phyloP scores from a whole-genome alignment of 2,113 vertebrate species.

The Saguinus midas region DNA sequence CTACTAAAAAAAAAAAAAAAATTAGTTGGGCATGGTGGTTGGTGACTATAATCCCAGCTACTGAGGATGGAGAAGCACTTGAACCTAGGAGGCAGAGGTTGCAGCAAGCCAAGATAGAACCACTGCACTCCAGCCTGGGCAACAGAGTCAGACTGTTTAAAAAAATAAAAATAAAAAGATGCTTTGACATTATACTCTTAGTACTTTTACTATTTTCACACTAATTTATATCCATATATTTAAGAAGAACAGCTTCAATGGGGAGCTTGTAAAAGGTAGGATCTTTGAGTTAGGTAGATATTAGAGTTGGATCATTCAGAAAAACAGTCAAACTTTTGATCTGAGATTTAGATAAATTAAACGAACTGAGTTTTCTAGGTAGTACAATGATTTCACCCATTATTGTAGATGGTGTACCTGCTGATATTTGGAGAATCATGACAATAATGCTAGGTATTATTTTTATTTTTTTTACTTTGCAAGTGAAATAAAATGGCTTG shows the following conservation, averaged over 20 bases:
- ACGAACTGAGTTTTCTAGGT: neutral
- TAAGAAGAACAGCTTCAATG: neutral
- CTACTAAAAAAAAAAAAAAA: too few relatives aligned
- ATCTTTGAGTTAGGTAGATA: neutral
- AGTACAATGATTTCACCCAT: neutral
- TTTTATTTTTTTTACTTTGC: conserved; percentile 42
- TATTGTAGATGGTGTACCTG: neutral
- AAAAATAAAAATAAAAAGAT: too few relatives aligned
- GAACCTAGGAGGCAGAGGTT: too few relatives aligned
- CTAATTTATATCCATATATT: neutral
- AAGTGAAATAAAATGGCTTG: conserved; percentile 15
- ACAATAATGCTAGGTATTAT: conserved; percentile 1
- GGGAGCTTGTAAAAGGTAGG: neutral
- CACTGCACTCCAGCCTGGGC: too few relatives aligned
- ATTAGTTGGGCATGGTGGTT: too few relatives aligned
- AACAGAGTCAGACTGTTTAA: too few relatives aligned
- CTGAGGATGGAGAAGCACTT: too few relatives aligned
- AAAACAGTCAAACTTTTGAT: neutral
- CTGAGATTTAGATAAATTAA: neutral
- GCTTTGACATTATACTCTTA: neutral
- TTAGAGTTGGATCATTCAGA: neutral
- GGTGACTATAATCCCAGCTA: too few relatives aligned
- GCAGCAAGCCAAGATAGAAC: too few relatives aligned
- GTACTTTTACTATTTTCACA: neutral
- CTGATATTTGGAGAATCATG: neutral